phyloP scores from a whole-genome alignment of 2,113 vertebrate species.

The Tautogolabrus adspersus region DNA sequence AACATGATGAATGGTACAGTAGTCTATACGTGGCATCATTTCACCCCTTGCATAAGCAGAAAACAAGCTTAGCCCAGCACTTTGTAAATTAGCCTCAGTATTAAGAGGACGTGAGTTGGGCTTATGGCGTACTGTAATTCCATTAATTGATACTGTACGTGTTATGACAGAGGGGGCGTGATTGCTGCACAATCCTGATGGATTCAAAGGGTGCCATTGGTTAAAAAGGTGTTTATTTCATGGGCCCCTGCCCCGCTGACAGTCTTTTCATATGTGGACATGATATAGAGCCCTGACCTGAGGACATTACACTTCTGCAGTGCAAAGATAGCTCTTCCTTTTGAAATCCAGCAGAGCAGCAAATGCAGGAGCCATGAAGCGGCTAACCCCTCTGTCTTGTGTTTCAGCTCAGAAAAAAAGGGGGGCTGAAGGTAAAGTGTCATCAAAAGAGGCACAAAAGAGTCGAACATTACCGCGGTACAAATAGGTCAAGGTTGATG shows the following conservation, averaged over 20 bases:
- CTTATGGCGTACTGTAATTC: slow-evolving; percentile 47
- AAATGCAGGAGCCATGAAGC: slow-evolving; percentile 74
- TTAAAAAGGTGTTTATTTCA: slow-evolving; percentile 78
- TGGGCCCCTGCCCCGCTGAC: slow-evolving; percentile 62
- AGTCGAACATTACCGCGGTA: slow-evolving; percentile 54
- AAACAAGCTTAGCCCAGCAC: slow-evolving; percentile 66
- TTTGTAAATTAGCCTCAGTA: slow-evolving; percentile 65
- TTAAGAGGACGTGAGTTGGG: slow-evolving; percentile 39
- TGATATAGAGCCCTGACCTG: slow-evolving; percentile 74
- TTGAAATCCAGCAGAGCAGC: slow-evolving; percentile 80
- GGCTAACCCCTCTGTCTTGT: slow-evolving; percentile 70
- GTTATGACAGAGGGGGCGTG: not conserved
- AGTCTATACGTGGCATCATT: slow-evolving; percentile 44
- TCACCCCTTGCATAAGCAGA: slow-evolving; percentile 65
- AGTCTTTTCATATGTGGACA: slow-evolving; percentile 72
- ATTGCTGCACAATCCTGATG: slow-evolving; percentile 48
- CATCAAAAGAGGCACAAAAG: slow-evolving; percentile 69
- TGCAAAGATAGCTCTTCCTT: slow-evolving; percentile 73
- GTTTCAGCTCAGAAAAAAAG: slow-evolving; percentile 68
- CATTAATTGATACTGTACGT: slow-evolving; percentile 57
- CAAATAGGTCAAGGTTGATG: slow-evolving; percentile 65
- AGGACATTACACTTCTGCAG: slow-evolving; percentile 60
- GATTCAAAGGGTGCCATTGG: slow-evolving; percentile 62
- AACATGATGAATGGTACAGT: slow-evolving; percentile 65
- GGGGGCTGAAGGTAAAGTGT: slow-evolving; percentile 62